Evolutionary conservation across 2,113 vertebrate species (phyloP), one percentile per base, ranked within the genome.

Genomic region (Mesitornis unicolor): DNA sequence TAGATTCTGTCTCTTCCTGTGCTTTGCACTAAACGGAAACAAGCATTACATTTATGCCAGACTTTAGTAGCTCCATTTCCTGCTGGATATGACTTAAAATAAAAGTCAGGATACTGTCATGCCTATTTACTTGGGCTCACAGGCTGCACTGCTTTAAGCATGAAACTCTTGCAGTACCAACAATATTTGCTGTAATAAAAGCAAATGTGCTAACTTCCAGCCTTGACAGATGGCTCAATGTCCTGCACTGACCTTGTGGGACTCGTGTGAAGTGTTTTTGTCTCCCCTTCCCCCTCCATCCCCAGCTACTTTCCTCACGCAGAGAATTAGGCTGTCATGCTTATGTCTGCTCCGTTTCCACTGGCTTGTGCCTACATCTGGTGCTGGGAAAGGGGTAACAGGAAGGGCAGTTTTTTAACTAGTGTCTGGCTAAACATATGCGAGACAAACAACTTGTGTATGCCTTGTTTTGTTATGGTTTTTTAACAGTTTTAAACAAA

Each of bases 261-360:
- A 61, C 65, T 76, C 90, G 64, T 43, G 69, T 48, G 25, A 48
- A 69, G 67, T 89, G 96, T 74, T 96, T 95, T 85, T 76, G 67
- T 80, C 54, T 78, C 80, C 69, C 54, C 56, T 83, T 76, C 64
- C 57, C 77, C 50, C 40, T 36, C 45, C 2, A 1, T 80, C 59
- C 45, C 10, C 38, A 71, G 51, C 85, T 83, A 79, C 79, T 79
- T 93, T 71, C 75, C 65, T 88, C 29, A 8, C 57, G 68, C 73
- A 73, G 68, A 64, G 95, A 95, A 95, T 97, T 95, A 92, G 50
- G 90, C 88, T 93, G 65, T 97, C 87, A 89, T 92, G 94, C 87
- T 87, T 96, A 10, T 91, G 95, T 97, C 96, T 97, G 75, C 63
- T 93, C 54, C 26, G 50, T 87, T 97, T 97, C 90, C 90, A 96